Base-by-base conservation (phyloP, 1,140 invertebrate species). In the Whitmania pigra region DNA sequence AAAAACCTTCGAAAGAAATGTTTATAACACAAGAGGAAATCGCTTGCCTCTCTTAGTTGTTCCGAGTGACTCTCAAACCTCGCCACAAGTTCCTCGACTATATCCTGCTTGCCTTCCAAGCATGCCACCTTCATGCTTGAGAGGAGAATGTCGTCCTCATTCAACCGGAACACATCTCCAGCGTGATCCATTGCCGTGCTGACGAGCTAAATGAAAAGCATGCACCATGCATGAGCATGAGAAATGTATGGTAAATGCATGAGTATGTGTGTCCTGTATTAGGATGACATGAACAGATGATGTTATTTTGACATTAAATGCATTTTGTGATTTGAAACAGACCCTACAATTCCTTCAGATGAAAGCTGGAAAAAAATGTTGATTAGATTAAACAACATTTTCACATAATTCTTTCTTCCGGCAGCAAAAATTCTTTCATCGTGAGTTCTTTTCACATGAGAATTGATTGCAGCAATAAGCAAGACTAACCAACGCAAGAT, bases 41-140 rank as follows among this genome's bases (percentile, higher is more conserved):
- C 3, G 13, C 43, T n/a, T 1, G 93, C 91, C 85, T 94, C 92
- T 79, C 93, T 88, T 75, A 94, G 88, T 80, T 94, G 92, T 79
- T 94, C 92, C 73, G 92, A 88, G 79, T 92, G 91, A 80, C 94
- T 92, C 76, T 89, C 87, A 82, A 94, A 95, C 77, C 89, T 87
- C 77, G 91, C 88, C 68, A 88, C 87, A 36, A 84, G 87, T 77
- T 93, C 89, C 78, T 93, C 89, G 13, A 94, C 85, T 75, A 88
- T 84, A 74, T 91, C 88, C 63, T 88, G 85, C 80, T 94, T 90
- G 57, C 89, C 89, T 43, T 87, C 86, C 66, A 91, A 80, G 22
- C 91, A 90, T 69, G 90, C 86, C 73, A 89, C 88, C 78, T 89
- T 87, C 73, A 95, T 87, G 53, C 86, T 86, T 73, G 86, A 86